These are phyloP conservation scores for Chionis minor DNA, from an alignment of 2,113 vertebrate species.

Conservation along the genomic window DNA sequence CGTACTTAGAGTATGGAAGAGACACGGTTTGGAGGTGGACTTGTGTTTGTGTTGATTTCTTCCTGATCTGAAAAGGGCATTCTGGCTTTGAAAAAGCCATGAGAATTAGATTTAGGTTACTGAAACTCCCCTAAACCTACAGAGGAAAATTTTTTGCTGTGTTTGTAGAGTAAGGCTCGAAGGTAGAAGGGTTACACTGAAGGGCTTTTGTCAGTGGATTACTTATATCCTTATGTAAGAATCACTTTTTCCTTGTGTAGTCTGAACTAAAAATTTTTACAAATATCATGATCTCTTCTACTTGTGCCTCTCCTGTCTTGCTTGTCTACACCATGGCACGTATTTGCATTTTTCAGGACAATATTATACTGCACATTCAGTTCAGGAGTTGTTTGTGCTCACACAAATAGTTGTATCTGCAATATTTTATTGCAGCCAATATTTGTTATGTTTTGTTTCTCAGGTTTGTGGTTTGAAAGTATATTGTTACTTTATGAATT, in stretches of 20 bases:
- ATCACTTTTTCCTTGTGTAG: background rate
- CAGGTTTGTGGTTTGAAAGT: background rate
- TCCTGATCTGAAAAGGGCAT: background rate
- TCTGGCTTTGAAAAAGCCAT: background rate
- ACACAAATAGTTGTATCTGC: background rate
- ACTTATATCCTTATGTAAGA: background rate
- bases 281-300: background rate
- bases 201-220: background rate
- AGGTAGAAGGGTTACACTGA: background rate
- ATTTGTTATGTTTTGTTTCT: background rate
- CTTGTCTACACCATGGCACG: background rate
- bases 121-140: background rate
- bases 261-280: background rate
- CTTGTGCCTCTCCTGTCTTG: background rate
- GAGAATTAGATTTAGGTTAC: background rate
- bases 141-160: background rate
- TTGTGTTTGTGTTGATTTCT: background rate
- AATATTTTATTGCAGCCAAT: background rate
- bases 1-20: background rate
- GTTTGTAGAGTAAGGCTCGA: background rate
- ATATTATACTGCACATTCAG: background rate
- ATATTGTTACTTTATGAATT: background rate
- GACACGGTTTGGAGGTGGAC: background rate
- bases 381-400: background rate
- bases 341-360: background rate